Evolutionary conservation across 2,797 vertebrate genomes (phyloP), one percentile per base, ranked within the genome.

Genomic region (Crocodylus rhombifer): DNA sequence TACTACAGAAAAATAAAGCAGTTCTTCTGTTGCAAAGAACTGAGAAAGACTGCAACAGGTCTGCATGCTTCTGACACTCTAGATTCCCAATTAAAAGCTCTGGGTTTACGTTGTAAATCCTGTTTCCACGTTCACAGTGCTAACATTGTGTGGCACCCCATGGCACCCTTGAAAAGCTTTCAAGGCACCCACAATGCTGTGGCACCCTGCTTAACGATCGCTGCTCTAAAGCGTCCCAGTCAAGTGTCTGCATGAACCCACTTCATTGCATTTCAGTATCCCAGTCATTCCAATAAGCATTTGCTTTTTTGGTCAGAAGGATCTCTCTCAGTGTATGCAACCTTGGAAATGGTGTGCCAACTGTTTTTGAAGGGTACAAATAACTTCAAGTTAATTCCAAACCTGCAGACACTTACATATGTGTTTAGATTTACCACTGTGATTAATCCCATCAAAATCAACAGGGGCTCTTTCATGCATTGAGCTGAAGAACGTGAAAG

Each of bases 211-310:
- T 51, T 51, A 9, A 51, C 42, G 10, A 8, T 51, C 10, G 2
- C 42, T 51, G 10, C 42, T 51, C 42, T 51, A 51, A 11, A 51
- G 42, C 42, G 10, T 51, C 42, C 42, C 42, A 51, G 42, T 51
- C 42, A 51, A 51, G 42, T 10, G 10, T 51, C 42, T 51, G 42
- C 23, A 51, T 51, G 69, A 73, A 42, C 69, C 69, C 23, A 69
- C 42, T 60, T 76, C 65, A 75, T 74, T 76, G 75, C 64, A 26
- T 42, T 86, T 58, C 7, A 3, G 42, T 75, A 91, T 82, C 36
- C 36, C 16, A 83, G 76, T 62, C 80, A 25, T 81, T 92, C 55
- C 57, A 79, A 91, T 86, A 91, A 76, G n/a, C 69, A 55, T 84
- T 92, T 89, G 12, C 33, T 88, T 87, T 91, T 42, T 51, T 58